Evolutionary conservation across 1,140 invertebrate genomes (phyloP), one percentile per base, ranked within the genome.

Genomic region (Trichonephila clavipes): DNA sequence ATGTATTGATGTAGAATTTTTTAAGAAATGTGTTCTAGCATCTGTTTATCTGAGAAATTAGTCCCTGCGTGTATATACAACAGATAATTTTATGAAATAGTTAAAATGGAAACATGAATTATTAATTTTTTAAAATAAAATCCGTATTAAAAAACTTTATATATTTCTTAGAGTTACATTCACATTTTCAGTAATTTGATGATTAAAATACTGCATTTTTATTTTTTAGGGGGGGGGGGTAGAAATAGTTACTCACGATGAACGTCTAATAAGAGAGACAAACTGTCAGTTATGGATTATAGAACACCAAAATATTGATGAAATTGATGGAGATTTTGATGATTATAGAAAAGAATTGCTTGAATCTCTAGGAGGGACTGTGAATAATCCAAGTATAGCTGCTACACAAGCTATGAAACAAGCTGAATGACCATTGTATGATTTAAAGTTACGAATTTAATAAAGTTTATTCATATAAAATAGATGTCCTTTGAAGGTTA

Each of bases 171-270:
- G 77, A 69, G 19, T 21, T 19, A 51, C 14, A n/a, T 64, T 77
- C 14, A 19, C 28, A 24, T 62, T 82, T 83, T n/a, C 14, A 12
- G 16, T 82, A 14, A 21, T 66, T 66, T 18, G 62, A 64, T 64
- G 8, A 64, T n/a, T n/a, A n/a, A n/a, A 66, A 62, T 21, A 40
- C 12, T 93, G 19, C 81, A 86, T 58, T 95, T 94, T 19, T 94
- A 88, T 94, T 92, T 95, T 95, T 8, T 94, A 97, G n/a, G n/a
- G n/a, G n/a, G n/a, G n/a, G n/a, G 97, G 99, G 94, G 99, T 99
- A 16, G 97, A 99, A 19, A 99, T 99, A 94, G 99, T 99, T 18
- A 99, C 98, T 96, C 99, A 99, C 97, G 99, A 99, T 96, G 99
- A 99, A 96, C 97, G 99, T 59, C 97, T 99, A 51, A 99, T 99